Evolutionary conservation across 2,888 invertebrate species (phyloP), one percentile per base, ranked within the genome.

Genomic region (Rhyacophila evoluta): DNA sequence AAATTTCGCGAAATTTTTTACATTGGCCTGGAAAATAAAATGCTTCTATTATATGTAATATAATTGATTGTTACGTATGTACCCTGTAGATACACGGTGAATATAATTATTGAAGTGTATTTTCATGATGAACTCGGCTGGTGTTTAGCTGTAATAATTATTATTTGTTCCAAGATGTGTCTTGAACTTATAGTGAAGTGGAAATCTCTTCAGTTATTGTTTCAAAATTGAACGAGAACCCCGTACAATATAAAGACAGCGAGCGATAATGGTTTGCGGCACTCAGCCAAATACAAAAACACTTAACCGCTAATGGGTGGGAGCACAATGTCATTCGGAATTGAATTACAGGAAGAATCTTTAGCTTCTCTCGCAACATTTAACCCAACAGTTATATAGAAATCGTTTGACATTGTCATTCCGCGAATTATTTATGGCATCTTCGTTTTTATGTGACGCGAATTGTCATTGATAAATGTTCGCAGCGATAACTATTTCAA

Each of bases 271-370:
- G 37, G 72, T 77, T 68, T 28, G 67, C 25, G 73, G 77, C 77
- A 73, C 77, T 77, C 77, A 77, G 69, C 73, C 19, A 72, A 76
- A 78, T 74, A 81, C 78, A 81, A 81, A 79, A 81, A 81, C 81
- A 71, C 73, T 74, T 69, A 67, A 55, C 78, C 71, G 72, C 74
- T 81, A 81, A 79, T 79, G 78, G 78, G 28, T 39, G 38, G 25
- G 74, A 39, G 74, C 28, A 68, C 71, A 74, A 78, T 78, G 81
- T 81, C 81, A 71, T 74, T 79, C 55, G 71, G 81, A 78, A 80
- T 81, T 79, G 76, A 81, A 78, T 81, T 81, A 75, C 81, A 67
- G 55, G 70, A 67, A 73, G 69, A 37, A 38, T 67, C 28, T 38
- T 27, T 67, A 27, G 67, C 28, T 77, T 67, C n/a, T 55, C 29